Evolutionary conservation across 2,113 vertebrate species (phyloP).

Genomic region (Tauraco erythrolophus): DNA sequence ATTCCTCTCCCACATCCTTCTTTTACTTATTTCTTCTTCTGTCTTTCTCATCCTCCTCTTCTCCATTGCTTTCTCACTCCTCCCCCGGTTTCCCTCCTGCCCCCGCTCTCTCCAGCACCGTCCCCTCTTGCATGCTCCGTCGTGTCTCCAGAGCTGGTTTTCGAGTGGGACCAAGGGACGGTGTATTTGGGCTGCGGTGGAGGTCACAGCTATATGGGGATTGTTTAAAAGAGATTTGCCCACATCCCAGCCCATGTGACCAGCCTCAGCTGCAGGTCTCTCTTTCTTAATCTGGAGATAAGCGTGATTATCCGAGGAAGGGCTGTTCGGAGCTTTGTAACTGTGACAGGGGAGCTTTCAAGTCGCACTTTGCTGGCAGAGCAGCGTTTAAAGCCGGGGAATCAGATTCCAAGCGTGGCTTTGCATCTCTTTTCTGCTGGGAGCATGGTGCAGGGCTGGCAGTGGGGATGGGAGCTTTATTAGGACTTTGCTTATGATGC

Average conservation of each 20-base stretch:
- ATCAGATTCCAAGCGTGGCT: conserved; percentile 79
- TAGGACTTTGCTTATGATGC: conserved; percentile 75
- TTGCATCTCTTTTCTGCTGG: conserved; percentile 74
- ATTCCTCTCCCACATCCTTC: background rate
- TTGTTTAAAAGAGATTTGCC: conserved; percentile 77
- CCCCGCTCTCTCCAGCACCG: background rate
- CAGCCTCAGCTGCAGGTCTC: conserved; percentile 85
- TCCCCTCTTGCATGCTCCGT: background rate
- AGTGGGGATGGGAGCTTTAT: conserved; percentile 62
- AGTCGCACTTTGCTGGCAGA: conserved; percentile 82
- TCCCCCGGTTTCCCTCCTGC: background rate
- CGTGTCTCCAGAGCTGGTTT: conserved; percentile 41
- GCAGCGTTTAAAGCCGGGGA: conserved; percentile 80
- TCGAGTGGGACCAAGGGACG: conserved; percentile 16
- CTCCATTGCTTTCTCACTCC: background rate
- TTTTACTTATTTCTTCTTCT: background rate
- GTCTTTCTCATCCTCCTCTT: background rate
- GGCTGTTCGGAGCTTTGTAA: conserved; percentile 90
- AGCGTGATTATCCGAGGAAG: conserved; percentile 86
- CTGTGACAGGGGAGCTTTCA: conserved; percentile 88
- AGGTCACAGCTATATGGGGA: conserved; percentile 70
- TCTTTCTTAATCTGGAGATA: conserved; percentile 92
- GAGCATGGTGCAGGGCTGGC: conserved; percentile 49
- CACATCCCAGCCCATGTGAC: conserved; percentile 76
- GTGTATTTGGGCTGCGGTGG: conserved; percentile 58